Percentiles rank a stretch among this genome's conserved stretches.
Conservation (phyloP, 2,888 invertebrate genomes). For the Fragum whitleyi region DNA sequence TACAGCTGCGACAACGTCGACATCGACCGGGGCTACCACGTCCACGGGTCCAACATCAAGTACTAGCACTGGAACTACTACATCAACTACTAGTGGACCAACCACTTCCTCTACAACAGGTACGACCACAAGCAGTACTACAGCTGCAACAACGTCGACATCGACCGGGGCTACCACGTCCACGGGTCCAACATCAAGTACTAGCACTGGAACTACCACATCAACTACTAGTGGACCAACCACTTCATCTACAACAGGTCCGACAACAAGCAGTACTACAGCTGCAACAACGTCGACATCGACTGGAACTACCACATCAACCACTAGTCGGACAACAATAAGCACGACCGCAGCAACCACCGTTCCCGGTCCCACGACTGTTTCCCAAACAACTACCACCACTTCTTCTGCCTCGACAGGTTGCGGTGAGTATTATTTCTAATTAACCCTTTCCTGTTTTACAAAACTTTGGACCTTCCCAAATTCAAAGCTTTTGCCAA, state of each 20-base stretch:
- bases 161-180: not conserved
- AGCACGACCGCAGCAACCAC: not conserved
- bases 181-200: not conserved
- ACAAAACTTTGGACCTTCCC: too few relatives aligned
- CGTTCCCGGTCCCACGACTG: not conserved
- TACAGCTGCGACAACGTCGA: not conserved
- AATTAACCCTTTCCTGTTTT: too few relatives aligned
- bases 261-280: conserved; percentile 27
- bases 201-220: not conserved
- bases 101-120: not conserved
- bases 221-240: not conserved
- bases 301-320: not conserved
- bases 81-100: not conserved
- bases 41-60: not conserved
- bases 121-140: not conserved
- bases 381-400: not conserved
- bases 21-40: not conserved
- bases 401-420: not conserved
- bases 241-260: not conserved
- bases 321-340: not conserved
- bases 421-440: not conserved
- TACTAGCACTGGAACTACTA: not conserved
- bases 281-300: not conserved
- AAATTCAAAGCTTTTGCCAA: too few relatives aligned
- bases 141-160: not conserved